phyloP scores from a whole-genome alignment of 2,888 invertebrate species.

The Drosophila longiperda region DNA sequence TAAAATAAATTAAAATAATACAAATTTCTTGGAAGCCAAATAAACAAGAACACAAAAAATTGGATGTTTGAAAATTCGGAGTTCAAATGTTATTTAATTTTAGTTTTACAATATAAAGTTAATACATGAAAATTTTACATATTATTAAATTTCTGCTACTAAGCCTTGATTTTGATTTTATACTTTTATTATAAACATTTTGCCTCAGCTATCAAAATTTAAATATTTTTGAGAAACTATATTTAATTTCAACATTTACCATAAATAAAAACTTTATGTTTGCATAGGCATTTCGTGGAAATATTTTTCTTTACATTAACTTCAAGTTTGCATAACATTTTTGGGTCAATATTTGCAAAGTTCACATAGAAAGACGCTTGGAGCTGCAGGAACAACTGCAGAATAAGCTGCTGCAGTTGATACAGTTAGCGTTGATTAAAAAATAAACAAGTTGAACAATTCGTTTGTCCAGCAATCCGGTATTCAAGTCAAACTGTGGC shows the following conservation, averaged over 20 bases:
- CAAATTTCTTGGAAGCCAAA: background rate
- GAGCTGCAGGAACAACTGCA: constrained; percentile 2
- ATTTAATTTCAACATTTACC: background rate
- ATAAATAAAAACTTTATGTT: background rate
- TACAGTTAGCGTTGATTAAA: constrained; percentile 12
- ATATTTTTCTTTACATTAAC: background rate
- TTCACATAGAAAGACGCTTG: background rate
- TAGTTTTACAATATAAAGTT: too few species aligned
- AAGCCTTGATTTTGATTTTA: too few species aligned
- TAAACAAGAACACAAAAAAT: background rate
- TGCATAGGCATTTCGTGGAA: background rate
- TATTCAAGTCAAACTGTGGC: background rate
- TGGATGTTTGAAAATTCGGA: background rate
- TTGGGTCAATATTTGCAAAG: constrained; percentile 14
- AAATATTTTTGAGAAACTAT: background rate
- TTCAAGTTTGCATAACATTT: background rate
- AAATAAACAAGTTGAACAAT: constrained; percentile 28
- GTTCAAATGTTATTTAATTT: background rate
- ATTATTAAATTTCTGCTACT: too few species aligned
- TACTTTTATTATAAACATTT: too few species aligned
- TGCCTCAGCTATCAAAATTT: background rate
- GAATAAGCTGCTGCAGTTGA: background rate
- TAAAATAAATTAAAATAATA: constrained; percentile 2
- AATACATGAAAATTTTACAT: too few species aligned
- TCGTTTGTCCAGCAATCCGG: constrained; percentile 3